Base-by-base conservation (phyloP, 2,888 invertebrate species). In the Glaucopsyche alexis region DNA sequence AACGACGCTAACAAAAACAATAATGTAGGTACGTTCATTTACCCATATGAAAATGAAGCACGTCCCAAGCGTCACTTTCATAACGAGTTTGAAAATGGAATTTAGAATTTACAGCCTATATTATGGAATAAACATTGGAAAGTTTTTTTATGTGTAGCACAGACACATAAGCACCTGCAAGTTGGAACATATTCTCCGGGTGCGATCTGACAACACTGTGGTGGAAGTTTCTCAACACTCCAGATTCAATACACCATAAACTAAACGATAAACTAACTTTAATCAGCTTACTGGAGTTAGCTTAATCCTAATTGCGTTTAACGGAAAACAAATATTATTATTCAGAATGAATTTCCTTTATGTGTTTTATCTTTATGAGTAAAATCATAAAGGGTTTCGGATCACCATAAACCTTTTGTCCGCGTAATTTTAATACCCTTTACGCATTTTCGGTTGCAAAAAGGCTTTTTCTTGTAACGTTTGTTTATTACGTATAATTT, bases 281-380 rank as follows among this genome's bases (percentile, higher is more conserved):
- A 69, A 69, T 69, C 47, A 49, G 69, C 69, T 69, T 67, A 67
- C 45, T 29, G 67, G 14, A 69, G 49, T 69, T 69, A 67, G 47
- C 45, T 45, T 69, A 47, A 29, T 49, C 29, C 69, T 69, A 69
- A 69, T 49, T 69, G 69, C 47, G 19, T 67, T 67, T 19, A 45
- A 7, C 45, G 19, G 67, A 45, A 69, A 47, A 45, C 13, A 19
- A 67, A 47, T n/a, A n/a, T 3, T 49, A 69, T 49, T 67, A 67
- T 60, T 60, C 14, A 8, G 19, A 55, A 60, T 13, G 60, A 14
- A 60, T 60, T 60, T 29, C 60, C 60, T 60, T 60, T 60, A 29
- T 60, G 60, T 60, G 60, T 60, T 60, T 38, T 60, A 60, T 60
- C 60, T 60, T 60, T 60, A 38, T 55, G 55, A 55, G 19, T 55